A percentile compares a stretch with the other conserved stretches of the same genome.
Evolutionary conservation across 2,888 invertebrate species (phyloP).

Genomic region (Isoperla grammatica): DNA sequence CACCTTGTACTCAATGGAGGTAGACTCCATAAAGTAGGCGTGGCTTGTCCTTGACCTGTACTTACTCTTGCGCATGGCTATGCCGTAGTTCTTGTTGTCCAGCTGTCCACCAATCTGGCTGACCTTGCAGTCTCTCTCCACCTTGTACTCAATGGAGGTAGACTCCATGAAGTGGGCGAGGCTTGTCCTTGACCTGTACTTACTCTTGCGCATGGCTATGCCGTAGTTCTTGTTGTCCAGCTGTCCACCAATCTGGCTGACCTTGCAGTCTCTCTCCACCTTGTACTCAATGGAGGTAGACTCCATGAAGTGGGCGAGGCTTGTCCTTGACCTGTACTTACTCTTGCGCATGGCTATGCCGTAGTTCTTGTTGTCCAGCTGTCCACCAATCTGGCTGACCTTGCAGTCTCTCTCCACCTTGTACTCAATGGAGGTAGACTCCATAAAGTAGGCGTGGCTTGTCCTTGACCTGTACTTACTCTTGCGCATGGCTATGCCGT

Average conservation of each 20-base stretch:
- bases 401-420: constrained; percentile 70
- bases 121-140: constrained; percentile 70
- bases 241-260: constrained; percentile 65
- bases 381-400: constrained; percentile 64
- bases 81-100: constrained; percentile 81
- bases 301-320: constrained; percentile 88
- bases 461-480: too few species aligned
- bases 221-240: constrained; percentile 82
- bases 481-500: constrained; percentile 80
- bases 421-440: constrained; percentile 85
- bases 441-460: constrained; percentile 89
- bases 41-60: too few species aligned
- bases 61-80: constrained; percentile 75
- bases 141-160: constrained; percentile 79
- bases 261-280: constrained; percentile 68
- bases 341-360: constrained; percentile 81
- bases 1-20: constrained; percentile 78
- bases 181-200: too few species aligned
- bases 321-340: too few species aligned
- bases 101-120: constrained; percentile 66
- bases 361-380: constrained; percentile 77
- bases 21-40: constrained; percentile 87
- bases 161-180: constrained; percentile 92
- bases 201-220: constrained; percentile 78
- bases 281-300: constrained; percentile 84